Conservation (phyloP, 2,797 vertebrate genomes). For the Gymnocypris eckloni region DNA sequence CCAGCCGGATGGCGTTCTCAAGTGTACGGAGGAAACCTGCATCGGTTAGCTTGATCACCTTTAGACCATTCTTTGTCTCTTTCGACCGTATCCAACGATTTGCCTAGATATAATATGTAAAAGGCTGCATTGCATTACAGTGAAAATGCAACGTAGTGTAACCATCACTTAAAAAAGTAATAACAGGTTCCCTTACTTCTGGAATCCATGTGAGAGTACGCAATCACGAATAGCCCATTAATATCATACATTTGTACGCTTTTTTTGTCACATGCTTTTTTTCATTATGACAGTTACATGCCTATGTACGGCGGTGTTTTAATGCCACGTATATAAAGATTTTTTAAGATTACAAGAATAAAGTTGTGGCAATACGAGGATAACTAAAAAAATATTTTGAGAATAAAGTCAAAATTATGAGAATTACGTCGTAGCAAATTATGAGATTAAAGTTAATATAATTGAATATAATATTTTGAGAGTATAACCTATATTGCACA, state of each 20-base stretch:
- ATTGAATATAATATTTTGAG: no score
- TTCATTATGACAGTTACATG: not conserved
- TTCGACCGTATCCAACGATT: constrained; percentile 88
- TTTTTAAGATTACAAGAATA: no score
- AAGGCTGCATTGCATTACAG: not conserved
- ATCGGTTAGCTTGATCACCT: constrained; percentile 87
- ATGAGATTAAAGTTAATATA: not conserved
- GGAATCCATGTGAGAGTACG: not conserved
- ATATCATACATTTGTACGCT: not conserved
- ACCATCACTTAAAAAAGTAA: not conserved
- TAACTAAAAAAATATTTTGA: no score
- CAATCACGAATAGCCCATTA: not conserved
- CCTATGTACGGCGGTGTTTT: not conserved
- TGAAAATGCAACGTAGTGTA: not conserved
- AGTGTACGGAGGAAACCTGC: constrained; percentile 79
- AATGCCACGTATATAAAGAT: not conserved
- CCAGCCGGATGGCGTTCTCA: constrained; percentile 85
- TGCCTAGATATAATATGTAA: constrained; percentile 69
- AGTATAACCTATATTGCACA: not conserved
- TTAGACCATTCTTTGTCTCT: constrained; percentile 81
- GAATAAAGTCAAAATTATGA: not conserved
- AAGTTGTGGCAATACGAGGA: no score
- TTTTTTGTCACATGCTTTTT: not conserved
- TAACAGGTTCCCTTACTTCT: not conserved
- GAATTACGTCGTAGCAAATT: not conserved